Evolutionary conservation across 2,888 invertebrate genomes (phyloP).

Genomic region (Cephalotes varians): DNA sequence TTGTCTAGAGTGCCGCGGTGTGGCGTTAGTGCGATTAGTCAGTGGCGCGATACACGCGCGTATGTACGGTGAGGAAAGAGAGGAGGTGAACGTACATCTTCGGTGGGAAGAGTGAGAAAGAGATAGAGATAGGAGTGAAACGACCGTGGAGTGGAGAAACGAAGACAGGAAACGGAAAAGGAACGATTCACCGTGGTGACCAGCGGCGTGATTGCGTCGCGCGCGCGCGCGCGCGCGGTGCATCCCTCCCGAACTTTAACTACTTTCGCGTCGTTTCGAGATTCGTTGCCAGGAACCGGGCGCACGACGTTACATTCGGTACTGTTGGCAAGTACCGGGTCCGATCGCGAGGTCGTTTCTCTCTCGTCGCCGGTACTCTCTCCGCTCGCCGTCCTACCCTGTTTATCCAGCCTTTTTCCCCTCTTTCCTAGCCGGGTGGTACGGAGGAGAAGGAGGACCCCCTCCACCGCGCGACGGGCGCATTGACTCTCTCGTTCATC

Average conservation of each 20-base stretch:
- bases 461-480: conserved; percentile 30
- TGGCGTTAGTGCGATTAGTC: conserved; percentile 71
- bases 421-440: neutral
- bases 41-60: conserved; percentile 55
- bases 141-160: neutral
- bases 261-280: neutral
- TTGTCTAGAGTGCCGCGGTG: conserved; percentile 64
- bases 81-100: neutral
- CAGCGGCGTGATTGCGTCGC: neutral
- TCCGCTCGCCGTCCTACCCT: conserved; percentile 27
- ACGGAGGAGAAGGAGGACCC: neutral
- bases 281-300: no score
- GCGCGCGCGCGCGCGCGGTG: neutral
- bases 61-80: neutral
- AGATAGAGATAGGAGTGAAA: neutral
- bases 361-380: conserved; percentile 54
- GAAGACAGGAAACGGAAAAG: neutral
- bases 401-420: conserved; percentile 53
- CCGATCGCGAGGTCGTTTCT: conserved; percentile 59
- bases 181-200: neutral
- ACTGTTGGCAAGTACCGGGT: no score
- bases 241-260: neutral
- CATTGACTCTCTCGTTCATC: conserved; percentile 51
- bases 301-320: no score
- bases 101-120: neutral